Base-by-base conservation (phyloP, 2,113 vertebrate species). In the Toxotes jaculatrix region DNA sequence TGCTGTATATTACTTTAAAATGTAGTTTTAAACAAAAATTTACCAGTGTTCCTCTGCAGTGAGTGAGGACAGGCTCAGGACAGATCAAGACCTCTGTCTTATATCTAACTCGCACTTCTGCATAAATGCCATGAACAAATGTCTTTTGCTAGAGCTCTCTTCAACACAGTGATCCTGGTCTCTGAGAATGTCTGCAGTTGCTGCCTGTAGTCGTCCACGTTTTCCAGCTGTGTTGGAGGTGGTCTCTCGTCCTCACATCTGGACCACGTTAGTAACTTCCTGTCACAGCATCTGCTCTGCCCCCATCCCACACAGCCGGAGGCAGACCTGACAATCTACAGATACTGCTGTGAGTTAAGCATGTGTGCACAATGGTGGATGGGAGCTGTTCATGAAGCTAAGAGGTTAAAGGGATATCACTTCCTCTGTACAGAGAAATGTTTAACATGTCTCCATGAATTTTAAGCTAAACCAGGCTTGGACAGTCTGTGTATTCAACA, bases 251-350 rank as follows among this genome's bases (percentile, higher is more conserved):
- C 88, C 67, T 79, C 88, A 94, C 94, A 95, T 95, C 93, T 95
- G 95, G 94, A 94, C 73, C 82, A 74, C 59, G 91, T 95, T 95
- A 95, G 93, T 80, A 79, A 93, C 92, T 94, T 95, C 94, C 94
- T 95, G 94, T 90, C 86, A 76, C 84, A 75, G 68, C 91, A 92
- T 95, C 93, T 93, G 94, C 85, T 92, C 89, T 89, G 87, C 84
- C 91, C 32, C 88, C 81, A 81, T 79, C 84, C 76, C 59, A 63
- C 67, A 69, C 40, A 84, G 27, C 85, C 72, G 63, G 73, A 68
- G 31, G 67, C 36, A 77, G 78, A 84, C 71, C 90, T 74, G 87
- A 74, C 63, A 74, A 31, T 87, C 69, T 72, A 49, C 84, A 91
- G 82, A 91, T 51, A 74, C 19, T 84, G 62, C 74, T 76, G 63